Evolutionary conservation across 2,888 invertebrate genomes (phyloP).

Genomic region (Lithophane leautieri): DNA sequence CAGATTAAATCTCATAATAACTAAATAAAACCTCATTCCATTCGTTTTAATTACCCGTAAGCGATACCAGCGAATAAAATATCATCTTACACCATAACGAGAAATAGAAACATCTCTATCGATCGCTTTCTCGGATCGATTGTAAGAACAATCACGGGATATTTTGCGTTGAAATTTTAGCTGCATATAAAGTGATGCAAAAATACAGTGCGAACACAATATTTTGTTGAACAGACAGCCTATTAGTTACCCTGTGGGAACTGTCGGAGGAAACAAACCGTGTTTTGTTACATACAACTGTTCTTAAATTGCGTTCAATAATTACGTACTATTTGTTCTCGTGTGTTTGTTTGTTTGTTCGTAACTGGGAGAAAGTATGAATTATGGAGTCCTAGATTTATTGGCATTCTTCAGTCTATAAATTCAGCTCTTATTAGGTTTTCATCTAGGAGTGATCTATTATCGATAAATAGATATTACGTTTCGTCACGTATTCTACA

Average conservation of each 20-base stretch:
- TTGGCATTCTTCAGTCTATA: not conserved
- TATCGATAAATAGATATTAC: not conserved
- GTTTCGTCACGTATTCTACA: not conserved
- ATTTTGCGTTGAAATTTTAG: constrained; percentile 63
- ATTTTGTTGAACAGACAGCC: constrained; percentile 86
- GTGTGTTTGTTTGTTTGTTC: constrained; percentile 47
- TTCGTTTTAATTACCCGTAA: constrained; percentile 10
- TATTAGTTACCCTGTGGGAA: constrained; percentile 89
- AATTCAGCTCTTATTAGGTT: not conserved
- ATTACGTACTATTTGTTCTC: constrained; percentile 75
- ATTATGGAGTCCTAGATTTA: not conserved
- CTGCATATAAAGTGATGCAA: constrained; percentile 80
- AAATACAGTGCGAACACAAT: constrained; percentile 84
- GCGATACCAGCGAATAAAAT: constrained; percentile 23
- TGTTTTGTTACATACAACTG: constrained; percentile 86
- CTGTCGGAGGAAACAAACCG: constrained; percentile 89
- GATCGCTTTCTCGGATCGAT: constrained; percentile 38
- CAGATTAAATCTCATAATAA: constrained; percentile 1
- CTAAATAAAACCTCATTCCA: constrained; percentile 23
- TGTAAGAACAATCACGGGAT: constrained; percentile 32
- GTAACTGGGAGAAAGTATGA: not conserved
- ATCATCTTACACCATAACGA: constrained; percentile 36
- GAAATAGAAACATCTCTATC: constrained; percentile 62
- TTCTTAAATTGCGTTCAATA: constrained; percentile 78
- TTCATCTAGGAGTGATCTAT: not conserved